Base-by-base conservation (phyloP, 2,797 vertebrate genomes). In the Brachymystax lenok region DNA sequence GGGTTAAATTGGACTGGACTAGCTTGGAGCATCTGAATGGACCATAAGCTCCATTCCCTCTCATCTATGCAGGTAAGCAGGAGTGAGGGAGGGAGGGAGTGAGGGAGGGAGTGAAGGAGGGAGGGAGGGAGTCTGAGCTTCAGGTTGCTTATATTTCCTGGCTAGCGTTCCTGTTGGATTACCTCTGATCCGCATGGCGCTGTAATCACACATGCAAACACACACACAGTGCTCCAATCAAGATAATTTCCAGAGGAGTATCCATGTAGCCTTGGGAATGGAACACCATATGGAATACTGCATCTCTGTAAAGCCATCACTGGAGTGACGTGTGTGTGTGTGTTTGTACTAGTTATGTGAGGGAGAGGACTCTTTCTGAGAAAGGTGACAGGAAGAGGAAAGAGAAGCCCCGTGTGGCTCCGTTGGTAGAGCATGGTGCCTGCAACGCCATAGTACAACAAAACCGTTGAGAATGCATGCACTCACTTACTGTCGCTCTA, bases 41-140 rank as follows among this genome's bases (percentile, higher is more conserved):
- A 87, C 71, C 28, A 92, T 90, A 90, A 92, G 84, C 30, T 74
- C 71, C 7, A 71, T 87, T 82, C 30, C 83, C 17, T 80, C 83
- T 80, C 86, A 76, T 82, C 84, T 83, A 67, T 17, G 54, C 28
- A 91, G 92, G 91, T 92, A 90, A 90, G 91, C 82, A 19, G 24
- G 4, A 6, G 54, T 7, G 54, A 19, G 14, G 14, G 54, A 56
- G 54, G 17, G 52, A n/a, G 54, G 7, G n/a, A n/a, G n/a, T n/a
- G n/a, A n/a, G n/a, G 74, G 8, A 13, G 71, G 51, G 17, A 52
- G 61, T 21, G 21, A n/a, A 7, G 28, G 16, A 51, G 61, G 67
- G 56, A 52, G 64, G 21, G 50, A 30, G 51, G 33, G 52, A 21
- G 14, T 71, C 21, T 2, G 21, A 68, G 69, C 16, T 1, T 69